Evolutionary conservation across 2,888 invertebrate genomes (phyloP).

Genomic region (Julus scanicus): DNA sequence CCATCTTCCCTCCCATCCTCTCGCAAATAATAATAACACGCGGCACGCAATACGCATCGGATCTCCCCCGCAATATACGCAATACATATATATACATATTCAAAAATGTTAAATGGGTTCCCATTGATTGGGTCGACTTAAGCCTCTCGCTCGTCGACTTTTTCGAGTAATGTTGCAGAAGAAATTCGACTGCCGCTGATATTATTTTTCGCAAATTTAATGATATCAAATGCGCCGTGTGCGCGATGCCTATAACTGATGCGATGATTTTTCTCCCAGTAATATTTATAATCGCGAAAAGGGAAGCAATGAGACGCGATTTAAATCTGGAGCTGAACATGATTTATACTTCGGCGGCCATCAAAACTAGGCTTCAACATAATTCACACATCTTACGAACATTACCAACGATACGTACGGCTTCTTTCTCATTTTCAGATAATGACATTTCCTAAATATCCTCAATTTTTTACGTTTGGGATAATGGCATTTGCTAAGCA

Average conservation of each 20-base stretch:
- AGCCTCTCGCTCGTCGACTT: not conserved
- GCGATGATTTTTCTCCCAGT: not conserved
- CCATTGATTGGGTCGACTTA: constrained; percentile 1
- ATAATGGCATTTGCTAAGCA: not conserved
- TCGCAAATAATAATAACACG: not conserved
- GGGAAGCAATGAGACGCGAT: not conserved
- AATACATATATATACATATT: not conserved
- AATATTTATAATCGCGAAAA: not conserved
- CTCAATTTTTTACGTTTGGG: too few relatives aligned
- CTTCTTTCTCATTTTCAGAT: not conserved
- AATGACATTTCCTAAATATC: too few relatives aligned
- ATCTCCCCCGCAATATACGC: too few relatives aligned
- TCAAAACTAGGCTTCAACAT: not conserved
- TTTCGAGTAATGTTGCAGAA: not conserved
- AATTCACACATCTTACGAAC: not conserved
- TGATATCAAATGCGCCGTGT: not conserved
- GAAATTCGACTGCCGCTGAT: not conserved
- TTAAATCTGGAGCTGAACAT: constrained; percentile 14
- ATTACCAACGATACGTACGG: not conserved
- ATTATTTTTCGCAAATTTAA: not conserved
- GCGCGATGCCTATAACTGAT: not conserved
- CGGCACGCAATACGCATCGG: not conserved
- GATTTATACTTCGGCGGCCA: constrained; percentile 3
- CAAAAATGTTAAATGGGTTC: not conserved
- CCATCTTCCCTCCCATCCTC: not conserved